A percentile compares a stretch with the other conserved stretches of the same genome.
Evolutionary conservation across 2,797 vertebrate species (phyloP).

Genomic region (Percopsis omiscomaycus): DNA sequence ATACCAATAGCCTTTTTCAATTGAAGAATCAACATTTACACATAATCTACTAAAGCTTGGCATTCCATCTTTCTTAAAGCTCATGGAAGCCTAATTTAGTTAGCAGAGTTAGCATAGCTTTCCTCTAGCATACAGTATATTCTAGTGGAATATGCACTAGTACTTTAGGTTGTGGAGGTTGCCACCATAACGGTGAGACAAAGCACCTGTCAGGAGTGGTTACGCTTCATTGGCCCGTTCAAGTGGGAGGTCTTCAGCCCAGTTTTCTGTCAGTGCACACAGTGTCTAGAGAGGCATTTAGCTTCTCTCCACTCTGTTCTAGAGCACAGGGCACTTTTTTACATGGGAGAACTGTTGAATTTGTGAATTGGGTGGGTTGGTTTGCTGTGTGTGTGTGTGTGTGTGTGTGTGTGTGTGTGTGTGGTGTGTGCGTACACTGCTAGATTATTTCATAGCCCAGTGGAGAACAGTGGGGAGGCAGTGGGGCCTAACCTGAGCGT

Average conservation of each 20-base stretch:
- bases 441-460: not conserved
- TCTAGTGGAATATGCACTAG: conserved; percentile 46
- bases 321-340: conserved; percentile 21
- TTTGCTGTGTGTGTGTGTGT: not conserved
- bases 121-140: not conserved
- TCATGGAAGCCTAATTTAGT: too few relatives aligned
- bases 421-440: not conserved
- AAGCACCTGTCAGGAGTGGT: conserved; percentile 70
- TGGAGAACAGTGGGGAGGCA: conserved; percentile 21
- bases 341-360: conserved; percentile 10
- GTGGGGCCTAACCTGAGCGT: conserved; percentile 8
- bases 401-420: not conserved
- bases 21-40: too few relatives aligned
- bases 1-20: too few relatives aligned
- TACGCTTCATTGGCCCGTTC: conserved; percentile 62
- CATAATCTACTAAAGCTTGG: too few relatives aligned
- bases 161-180: conserved; percentile 47
- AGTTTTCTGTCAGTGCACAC: conserved; percentile 4
- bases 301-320: not conserved
- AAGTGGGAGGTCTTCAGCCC: conserved; percentile 66
- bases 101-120: not conserved
- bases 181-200: conserved; percentile 64
- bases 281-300: conserved; percentile 12
- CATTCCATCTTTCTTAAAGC: too few relatives aligned
- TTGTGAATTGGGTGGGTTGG: not conserved